Conservation (phyloP, 2,888 invertebrate genomes). For the Drosophila fungiperda region DNA sequence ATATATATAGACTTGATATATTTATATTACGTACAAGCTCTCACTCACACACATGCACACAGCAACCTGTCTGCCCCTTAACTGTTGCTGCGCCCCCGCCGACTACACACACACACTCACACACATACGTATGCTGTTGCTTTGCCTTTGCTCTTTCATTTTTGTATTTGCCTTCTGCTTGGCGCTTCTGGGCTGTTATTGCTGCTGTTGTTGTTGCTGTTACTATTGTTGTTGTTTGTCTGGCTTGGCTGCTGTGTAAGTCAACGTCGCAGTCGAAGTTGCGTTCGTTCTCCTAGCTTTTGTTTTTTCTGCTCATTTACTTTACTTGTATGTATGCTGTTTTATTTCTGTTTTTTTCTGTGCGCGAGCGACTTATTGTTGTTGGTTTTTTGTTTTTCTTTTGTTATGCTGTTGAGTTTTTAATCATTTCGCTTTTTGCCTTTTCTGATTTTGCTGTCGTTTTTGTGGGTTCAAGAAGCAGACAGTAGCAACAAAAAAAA, state of each 20-base stretch:
- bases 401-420: constrained; percentile 41
- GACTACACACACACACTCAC: constrained; percentile 24
- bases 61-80: constrained; percentile 65
- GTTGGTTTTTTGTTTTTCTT: constrained; percentile 26
- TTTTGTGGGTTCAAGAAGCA: constrained; percentile 49
- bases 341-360: constrained; percentile 31
- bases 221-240: constrained; percentile 25
- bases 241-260: constrained; percentile 74
- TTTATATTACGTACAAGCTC: constrained; percentile 15
- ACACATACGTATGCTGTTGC: constrained; percentile 25
- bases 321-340: constrained; percentile 53
- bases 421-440: constrained; percentile 62
- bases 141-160: constrained; percentile 37
- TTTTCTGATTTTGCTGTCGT: constrained; percentile 58
- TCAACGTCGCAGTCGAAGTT: constrained; percentile 47
- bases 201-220: constrained; percentile 22
- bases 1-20: constrained; percentile 7
- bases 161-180: constrained; percentile 51
- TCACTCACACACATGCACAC: constrained; percentile 37
- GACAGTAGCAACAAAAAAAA: constrained; percentile 26
- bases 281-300: constrained; percentile 65
- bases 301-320: constrained; percentile 67
- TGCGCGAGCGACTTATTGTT: constrained; percentile 52
- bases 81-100: constrained; percentile 75
- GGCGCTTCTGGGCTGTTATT: constrained; percentile 46